Evolutionary conservation across 2,797 vertebrate genomes (phyloP), one percentile per base, ranked within the genome.

Genomic region (Oophaga sylvatica): DNA sequence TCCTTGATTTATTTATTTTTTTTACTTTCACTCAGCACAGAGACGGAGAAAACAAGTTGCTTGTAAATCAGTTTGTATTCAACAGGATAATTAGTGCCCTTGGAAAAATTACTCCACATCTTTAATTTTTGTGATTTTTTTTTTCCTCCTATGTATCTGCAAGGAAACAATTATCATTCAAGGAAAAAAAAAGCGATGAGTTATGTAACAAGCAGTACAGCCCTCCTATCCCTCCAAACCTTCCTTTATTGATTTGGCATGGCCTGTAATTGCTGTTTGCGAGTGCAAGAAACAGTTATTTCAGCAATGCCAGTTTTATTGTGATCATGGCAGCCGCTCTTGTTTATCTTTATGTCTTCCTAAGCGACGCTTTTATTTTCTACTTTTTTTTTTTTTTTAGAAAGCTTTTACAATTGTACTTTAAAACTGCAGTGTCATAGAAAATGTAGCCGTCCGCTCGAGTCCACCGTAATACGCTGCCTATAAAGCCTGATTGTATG

Each of bases 231-330:
- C 84, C 83, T 56, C 5, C 81, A 80, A 92, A 86, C 0, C 31
- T 62, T 85, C 31, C 19, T 11, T 45, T 88, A 81, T 67, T 88
- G 87, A 88, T 91, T 83, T 90, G 85, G 70, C 84, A 5, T 16
- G 17, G 65, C 67, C 83, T 90, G 60, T 84, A 15, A 0, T 89
- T 83, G 53, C 1, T 35, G 81, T 84, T 85, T 84, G 0, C 0
- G 0, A 70, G 77, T 89, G 2, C 59, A 70, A 53, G 76, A 93
- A 91, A 90, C 80, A 77, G 90, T 90, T 71, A 90, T 91, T 90
- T 90, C 87, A 82, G 91, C 90, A 92, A 90, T 67, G 87, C 88
- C 82, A 90, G 35, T 48, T 92, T 78, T 91, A 85, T 91, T 90
- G 85, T 86, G 88, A 87, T 90, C 75, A 15, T 89, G 91, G 78